Evolutionary conservation across 2,113 vertebrate genomes (phyloP), one percentile per base, ranked within the genome.

Genomic region (Vulpes lagopus): DNA sequence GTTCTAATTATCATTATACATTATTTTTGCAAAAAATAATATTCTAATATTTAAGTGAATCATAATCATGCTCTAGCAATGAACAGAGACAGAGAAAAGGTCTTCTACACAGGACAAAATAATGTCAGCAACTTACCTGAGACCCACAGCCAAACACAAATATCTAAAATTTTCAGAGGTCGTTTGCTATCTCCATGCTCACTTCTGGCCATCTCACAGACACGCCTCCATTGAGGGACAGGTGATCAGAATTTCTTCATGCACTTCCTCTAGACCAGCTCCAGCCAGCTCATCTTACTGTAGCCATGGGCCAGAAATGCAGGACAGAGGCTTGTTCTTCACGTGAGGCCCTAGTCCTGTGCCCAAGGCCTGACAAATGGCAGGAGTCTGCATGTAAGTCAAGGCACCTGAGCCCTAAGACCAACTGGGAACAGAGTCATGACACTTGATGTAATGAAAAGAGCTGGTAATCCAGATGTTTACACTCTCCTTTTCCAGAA

Each of bases 21-120:
- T 67, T 82, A 83, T 43, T 81, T 81, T 71, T 89, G 14, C 25
- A 83, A n/a, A 94, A 74, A 94, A 25, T 65, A 94, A 89, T 59
- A 91, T n/a, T 49, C 27, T 82, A 65, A 92, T n/a, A 94, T 76
- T 64, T 89, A 88, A 81, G 16, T 14, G 38, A 65, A 85, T 10
- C 17, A 67, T 86, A 82, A 85, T 89, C 73, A n/a, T 60, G 30
- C 25, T 92, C n/a, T 87, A 71, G 22, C 95, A 88, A 78, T 74
- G n/a, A 80, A 74, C 5, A 94, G 11, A 85, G 51, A 76, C 0
- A 88, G 17, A 53, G 14, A 86, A 73, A 79, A 57, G 38, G 43
- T 43, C 62, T 74, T 91, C 83, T 67, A 57, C 5, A 20, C 27
- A 80, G 53, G 64, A 43, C 27, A 64, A 78, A 93, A 89, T 43